Evolutionary conservation across 2,888 invertebrate species (phyloP).

Genomic region (Yponomeuta sedellus): DNA sequence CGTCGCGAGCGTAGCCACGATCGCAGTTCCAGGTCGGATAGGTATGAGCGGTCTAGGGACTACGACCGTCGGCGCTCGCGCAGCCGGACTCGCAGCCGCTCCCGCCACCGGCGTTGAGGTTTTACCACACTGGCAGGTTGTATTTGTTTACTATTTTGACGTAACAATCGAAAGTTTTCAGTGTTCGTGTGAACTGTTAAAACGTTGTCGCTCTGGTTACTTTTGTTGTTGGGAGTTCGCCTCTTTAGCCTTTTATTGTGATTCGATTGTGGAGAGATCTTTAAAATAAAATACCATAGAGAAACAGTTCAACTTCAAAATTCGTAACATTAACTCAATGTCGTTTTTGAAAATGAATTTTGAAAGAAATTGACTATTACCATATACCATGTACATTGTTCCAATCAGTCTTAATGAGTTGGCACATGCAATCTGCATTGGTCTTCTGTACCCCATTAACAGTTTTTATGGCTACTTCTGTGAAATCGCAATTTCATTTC

Average conservation of each 20-base stretch:
- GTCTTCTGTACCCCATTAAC: too few relatives aligned
- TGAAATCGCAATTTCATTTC: too few relatives aligned
- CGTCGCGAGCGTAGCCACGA: conserved; percentile 42
- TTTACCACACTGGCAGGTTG: conserved; percentile 57
- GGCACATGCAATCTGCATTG: too few relatives aligned
- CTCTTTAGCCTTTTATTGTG: too few relatives aligned
- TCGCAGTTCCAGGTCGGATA: conserved; percentile 42
- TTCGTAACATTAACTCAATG: not conserved
- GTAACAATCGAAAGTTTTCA: too few relatives aligned
- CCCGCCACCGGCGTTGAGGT: conserved; percentile 63
- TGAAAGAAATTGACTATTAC: too few relatives aligned
- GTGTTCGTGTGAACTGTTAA: not conserved
- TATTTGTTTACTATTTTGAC: conserved; percentile 36
- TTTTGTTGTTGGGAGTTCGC: too few relatives aligned
- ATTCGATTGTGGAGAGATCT: not conserved
- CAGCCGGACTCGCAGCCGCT: conserved; percentile 52
- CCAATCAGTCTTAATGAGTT: too few relatives aligned
- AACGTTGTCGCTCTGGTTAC: not conserved
- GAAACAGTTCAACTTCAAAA: not conserved
- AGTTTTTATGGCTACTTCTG: too few relatives aligned
- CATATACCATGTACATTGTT: too few relatives aligned
- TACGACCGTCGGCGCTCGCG: conserved; percentile 45
- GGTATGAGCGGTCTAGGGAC: conserved; percentile 69
- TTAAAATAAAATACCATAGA: not conserved
- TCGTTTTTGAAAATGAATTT: too few relatives aligned